Conservation (phyloP, 2,888 invertebrate genomes). For the Cremastobaeus sp. region DNA sequence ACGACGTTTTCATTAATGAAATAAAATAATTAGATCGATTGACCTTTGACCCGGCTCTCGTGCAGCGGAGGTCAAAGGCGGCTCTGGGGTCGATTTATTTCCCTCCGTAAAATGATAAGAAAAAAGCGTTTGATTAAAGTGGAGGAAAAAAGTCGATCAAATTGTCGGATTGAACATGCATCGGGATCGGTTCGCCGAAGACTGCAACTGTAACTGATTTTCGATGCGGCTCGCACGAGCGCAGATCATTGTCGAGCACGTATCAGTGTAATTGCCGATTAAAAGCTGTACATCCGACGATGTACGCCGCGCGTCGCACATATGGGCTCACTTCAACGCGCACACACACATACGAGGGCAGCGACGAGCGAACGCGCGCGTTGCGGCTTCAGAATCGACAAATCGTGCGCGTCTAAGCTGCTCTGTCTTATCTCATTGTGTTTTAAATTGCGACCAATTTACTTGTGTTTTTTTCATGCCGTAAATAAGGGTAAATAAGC, state of each 20-base stretch:
- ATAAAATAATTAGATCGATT: too few species aligned
- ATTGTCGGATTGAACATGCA: constrained; percentile 1
- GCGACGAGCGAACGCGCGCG: constrained; percentile 8
- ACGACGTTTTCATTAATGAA: too few species aligned
- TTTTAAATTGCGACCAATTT: constrained; percentile 73
- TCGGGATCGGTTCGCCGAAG: not conserved
- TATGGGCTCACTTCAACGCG: not conserved
- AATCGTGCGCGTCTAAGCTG: constrained; percentile 55
- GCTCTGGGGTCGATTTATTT: too few species aligned
- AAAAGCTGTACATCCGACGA: constrained; percentile 43
- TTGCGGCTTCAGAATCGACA: constrained; percentile 53
- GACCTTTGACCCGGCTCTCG: too few species aligned
- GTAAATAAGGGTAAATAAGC: constrained; percentile 74
- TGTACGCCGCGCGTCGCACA: constrained; percentile 8
- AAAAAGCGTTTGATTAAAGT: too few species aligned
- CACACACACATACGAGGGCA: constrained; percentile 10
- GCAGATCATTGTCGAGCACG: constrained; percentile 45
- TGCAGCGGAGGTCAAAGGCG: too few species aligned
- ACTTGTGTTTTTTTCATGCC: constrained; percentile 70
- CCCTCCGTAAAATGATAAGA: too few species aligned
- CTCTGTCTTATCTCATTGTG: constrained; percentile 64
- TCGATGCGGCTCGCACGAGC: constrained; percentile 26
- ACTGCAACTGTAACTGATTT: constrained; percentile 32
- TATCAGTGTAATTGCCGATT: constrained; percentile 53
- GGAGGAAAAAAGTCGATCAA: too few species aligned